Evolutionary conservation across 2,113 vertebrate species (phyloP).

Genomic region (Microcebus ravelobensis): DNA sequence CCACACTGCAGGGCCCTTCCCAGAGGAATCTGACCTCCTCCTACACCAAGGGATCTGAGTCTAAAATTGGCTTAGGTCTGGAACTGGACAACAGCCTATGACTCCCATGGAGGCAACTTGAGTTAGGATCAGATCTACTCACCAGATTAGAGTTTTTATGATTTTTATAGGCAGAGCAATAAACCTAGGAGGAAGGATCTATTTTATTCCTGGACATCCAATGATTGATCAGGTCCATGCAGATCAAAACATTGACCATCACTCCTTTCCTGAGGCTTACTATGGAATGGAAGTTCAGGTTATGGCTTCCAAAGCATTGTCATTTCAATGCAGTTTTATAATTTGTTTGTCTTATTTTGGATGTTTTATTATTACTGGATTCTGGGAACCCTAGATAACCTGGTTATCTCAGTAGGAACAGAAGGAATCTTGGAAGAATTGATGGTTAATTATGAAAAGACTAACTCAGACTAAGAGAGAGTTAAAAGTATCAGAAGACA

Average conservation of each 20-base stretch:
- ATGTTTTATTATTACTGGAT: neutral
- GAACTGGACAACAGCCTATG: neutral
- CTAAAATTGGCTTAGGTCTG: neutral
- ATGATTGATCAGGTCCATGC: neutral
- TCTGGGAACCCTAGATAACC: neutral
- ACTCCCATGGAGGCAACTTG: neutral
- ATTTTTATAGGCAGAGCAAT: neutral
- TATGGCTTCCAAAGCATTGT: neutral
- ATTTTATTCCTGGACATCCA: neutral
- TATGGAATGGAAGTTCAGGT: neutral
- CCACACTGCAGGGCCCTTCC: neutral
- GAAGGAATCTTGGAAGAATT: conserved; percentile 17
- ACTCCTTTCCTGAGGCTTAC: neutral
- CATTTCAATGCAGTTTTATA: neutral
- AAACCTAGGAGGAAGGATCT: neutral
- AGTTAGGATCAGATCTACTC: neutral
- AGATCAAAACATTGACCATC: neutral
- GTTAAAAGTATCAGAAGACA: conserved; percentile 10
- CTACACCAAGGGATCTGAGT: neutral
- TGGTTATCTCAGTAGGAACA: neutral
- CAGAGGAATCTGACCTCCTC: neutral
- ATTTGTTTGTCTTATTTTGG: conserved; percentile 9
- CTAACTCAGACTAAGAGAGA: neutral
- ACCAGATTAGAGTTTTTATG: neutral
- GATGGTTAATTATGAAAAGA: conserved; percentile 25